These are phyloP conservation scores for Brachyistius frenatus DNA, from an alignment of 2,113 vertebrate genomes.

Conservation along the genomic window DNA sequence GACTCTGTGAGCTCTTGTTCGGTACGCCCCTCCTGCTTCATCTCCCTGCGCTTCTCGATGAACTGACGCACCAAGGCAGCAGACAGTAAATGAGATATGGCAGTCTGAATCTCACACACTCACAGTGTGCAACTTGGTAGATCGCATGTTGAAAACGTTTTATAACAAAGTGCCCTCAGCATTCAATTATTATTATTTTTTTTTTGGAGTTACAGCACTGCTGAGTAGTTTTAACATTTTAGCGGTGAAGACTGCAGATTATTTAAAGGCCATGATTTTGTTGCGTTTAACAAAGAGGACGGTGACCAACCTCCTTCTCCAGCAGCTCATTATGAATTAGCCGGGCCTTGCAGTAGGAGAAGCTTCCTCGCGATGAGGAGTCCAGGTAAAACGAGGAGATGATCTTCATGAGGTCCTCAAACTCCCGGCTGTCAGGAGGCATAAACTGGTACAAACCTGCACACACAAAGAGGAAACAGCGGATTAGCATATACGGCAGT, in stretches of 20 bases:
- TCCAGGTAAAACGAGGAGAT: conserved; percentile 93
- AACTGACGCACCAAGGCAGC: conserved; percentile 82
- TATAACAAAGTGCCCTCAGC: too few relatives aligned
- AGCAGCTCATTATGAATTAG: conserved; percentile 95
- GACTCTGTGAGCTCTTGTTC: conserved; percentile 93
- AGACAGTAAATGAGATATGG: conserved; percentile 1
- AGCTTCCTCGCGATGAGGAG: conserved; percentile 86
- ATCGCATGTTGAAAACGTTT: background rate
- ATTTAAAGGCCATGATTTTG: background rate
- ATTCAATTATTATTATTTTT: too few relatives aligned
- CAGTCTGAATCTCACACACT: background rate
- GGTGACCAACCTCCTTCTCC: conserved; percentile 91
- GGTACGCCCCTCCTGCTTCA: conserved; percentile 90
- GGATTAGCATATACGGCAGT: conserved; percentile 5
- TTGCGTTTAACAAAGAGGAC: background rate
- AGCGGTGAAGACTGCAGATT: background rate
- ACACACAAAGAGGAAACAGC: background rate
- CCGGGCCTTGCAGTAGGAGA: conserved; percentile 91
- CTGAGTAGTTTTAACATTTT: background rate
- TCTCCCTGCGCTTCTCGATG: conserved; percentile 93
- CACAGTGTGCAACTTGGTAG: background rate
- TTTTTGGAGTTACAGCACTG: background rate
- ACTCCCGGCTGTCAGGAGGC: conserved; percentile 90
- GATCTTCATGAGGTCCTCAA: conserved; percentile 93
- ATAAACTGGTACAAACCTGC: conserved; percentile 93